Percentiles rank a stretch among this genome's conserved stretches.
phyloP scores from a whole-genome alignment of 2,113 vertebrate genomes.

The Patagioenas fasciata region DNA sequence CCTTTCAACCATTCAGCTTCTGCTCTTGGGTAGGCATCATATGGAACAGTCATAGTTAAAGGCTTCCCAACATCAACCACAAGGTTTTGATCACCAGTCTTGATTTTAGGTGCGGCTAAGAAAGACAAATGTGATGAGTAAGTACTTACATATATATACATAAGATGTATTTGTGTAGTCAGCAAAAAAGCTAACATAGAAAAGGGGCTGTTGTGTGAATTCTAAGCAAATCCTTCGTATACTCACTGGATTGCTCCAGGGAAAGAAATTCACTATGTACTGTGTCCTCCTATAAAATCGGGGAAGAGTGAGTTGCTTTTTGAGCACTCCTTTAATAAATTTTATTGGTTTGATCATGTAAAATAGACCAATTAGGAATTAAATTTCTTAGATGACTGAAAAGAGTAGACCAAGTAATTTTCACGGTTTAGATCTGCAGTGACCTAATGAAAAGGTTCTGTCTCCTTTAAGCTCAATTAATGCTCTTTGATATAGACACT shows the following conservation, averaged over 20 bases:
- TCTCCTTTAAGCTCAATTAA: not conserved
- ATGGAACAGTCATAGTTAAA: conserved; percentile 90
- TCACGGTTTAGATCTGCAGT: not conserved
- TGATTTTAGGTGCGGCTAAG: conserved; percentile 91
- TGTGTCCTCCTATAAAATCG: not conserved
- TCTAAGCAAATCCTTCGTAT: not conserved
- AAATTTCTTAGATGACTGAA: not conserved
- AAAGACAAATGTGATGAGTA: not conserved
- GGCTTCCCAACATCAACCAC: conserved; percentile 93
- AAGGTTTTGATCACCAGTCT: conserved; percentile 92
- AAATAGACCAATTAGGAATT: not conserved
- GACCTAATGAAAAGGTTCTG: not conserved
- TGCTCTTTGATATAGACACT: not conserved
- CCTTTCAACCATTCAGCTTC: conserved; percentile 92
- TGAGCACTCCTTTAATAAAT: not conserved
- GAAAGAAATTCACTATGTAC: not conserved
- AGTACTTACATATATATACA: not conserved
- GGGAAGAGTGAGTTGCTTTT: not conserved
- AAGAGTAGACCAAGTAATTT: not conserved
- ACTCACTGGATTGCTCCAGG: not conserved
- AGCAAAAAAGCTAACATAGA: not conserved
- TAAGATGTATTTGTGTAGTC: not conserved
- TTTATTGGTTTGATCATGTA: not conserved
- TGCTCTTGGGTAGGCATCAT: conserved; percentile 93
- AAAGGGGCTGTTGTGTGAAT: not conserved